phyloP scores from a whole-genome alignment of 37 sponge, comb jelly and placozoan species.

The Cliona cf. orientalis region DNA sequence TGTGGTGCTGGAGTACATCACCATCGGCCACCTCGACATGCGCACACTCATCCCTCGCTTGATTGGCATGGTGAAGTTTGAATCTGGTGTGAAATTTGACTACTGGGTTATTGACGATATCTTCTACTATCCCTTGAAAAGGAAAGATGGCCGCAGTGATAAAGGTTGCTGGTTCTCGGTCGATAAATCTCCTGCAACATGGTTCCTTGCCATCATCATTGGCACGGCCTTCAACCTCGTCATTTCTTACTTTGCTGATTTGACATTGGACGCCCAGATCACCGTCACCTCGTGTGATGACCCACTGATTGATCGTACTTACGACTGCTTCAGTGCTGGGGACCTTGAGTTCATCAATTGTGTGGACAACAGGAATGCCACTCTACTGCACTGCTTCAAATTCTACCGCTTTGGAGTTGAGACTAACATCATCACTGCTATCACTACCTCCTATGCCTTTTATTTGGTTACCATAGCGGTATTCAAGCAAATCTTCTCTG shows the following conservation, averaged over 20 bases:
- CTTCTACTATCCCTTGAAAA: constrained; percentile 44
- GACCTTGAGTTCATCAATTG: constrained; percentile 31
- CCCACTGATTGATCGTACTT: neutral
- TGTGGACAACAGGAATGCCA: neutral
- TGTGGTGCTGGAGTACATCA: constrained; percentile 57
- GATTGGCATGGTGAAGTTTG: constrained; percentile 35
- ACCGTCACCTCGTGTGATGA: constrained; percentile 13
- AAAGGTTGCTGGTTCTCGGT: neutral
- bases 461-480: constrained; percentile 28
- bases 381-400: constrained; percentile 55
- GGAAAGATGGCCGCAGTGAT: neutral
- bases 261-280: constrained; percentile 27
- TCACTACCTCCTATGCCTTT: constrained; percentile 54
- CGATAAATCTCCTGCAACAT: constrained; percentile 19
- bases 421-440: constrained; percentile 26
- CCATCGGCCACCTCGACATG: constrained; percentile 46
- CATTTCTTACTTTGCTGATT: constrained; percentile 39
- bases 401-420: constrained; percentile 60
- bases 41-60: constrained; percentile 25
- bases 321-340: constrained; percentile 36
- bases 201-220: constrained; percentile 24
- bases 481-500: constrained; percentile 33
- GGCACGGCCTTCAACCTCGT: constrained; percentile 3
- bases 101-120: constrained; percentile 58
- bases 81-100: constrained; percentile 24